phyloP scores from a whole-genome alignment of 1,140 invertebrate species.

The Parasteatoda tepidariorum region DNA sequence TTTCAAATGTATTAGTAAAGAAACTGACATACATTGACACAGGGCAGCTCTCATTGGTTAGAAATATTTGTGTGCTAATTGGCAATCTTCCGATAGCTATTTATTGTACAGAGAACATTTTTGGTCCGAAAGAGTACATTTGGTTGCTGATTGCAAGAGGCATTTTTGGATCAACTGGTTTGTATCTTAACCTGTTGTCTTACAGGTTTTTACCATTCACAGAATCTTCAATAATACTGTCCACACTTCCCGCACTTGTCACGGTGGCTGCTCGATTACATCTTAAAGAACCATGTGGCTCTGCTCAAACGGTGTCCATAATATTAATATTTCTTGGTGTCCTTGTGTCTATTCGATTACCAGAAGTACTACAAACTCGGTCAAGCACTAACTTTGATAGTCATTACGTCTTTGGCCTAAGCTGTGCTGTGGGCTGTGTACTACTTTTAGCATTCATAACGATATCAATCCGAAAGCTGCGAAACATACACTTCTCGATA shows the following conservation, averaged over 20 bases:
- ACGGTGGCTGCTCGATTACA: constrained; percentile 87
- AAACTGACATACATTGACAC: constrained; percentile 14
- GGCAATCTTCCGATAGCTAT: constrained; percentile 15
- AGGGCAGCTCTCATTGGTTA: constrained; percentile 14
- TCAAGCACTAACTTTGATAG: not conserved
- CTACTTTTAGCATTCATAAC: constrained; percentile 90
- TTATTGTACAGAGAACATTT: not conserved
- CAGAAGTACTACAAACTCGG: constrained; percentile 50
- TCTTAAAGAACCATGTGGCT: constrained; percentile 73
- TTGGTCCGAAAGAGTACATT: constrained; percentile 15
- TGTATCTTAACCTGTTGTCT: constrained; percentile 65
- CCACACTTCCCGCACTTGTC: constrained; percentile 91
- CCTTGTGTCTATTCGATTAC: constrained; percentile 81
- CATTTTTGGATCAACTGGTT: constrained; percentile 3
- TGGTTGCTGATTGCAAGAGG: not conserved
- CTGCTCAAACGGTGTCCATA: constrained; percentile 82
- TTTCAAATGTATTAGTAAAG: constrained; percentile 17
- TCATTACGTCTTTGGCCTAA: constrained; percentile 72
- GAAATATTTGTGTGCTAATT: not conserved
- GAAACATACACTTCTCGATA: constrained; percentile 87
- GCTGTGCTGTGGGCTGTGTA: constrained; percentile 85
- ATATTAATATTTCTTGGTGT: constrained; percentile 85
- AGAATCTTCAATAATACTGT: constrained; percentile 92
- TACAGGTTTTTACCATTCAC: constrained; percentile 88
- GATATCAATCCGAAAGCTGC: constrained; percentile 84